These are phyloP conservation scores for Pungitius pungitius DNA, from an alignment of 2,113 vertebrate species.

Conservation along the genomic window DNA sequence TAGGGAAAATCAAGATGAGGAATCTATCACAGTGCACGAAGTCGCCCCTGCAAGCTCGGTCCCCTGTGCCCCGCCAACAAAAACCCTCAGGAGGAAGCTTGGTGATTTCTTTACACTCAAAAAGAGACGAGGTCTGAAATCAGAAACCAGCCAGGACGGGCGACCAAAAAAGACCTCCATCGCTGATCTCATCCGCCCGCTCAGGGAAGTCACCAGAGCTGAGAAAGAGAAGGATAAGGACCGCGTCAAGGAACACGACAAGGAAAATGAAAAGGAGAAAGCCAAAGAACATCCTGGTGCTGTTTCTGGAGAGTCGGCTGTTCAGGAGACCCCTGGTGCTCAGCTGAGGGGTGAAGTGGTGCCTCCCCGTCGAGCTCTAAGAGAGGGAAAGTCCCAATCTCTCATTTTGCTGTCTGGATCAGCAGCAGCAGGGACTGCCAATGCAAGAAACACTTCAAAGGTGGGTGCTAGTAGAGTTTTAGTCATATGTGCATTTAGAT, in stretches of 20 bases:
- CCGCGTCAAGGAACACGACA: conserved; percentile 69
- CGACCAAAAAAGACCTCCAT: conserved; percentile 87
- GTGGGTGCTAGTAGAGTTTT: conserved; percentile 64
- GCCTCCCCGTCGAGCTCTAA: conserved; percentile 81
- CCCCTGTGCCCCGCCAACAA: conserved; percentile 80
- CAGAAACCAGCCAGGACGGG: conserved; percentile 84
- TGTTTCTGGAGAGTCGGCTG: conserved; percentile 54
- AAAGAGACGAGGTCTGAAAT: conserved; percentile 84
- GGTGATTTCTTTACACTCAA: conserved; percentile 94
- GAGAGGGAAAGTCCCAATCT: conserved; percentile 92
- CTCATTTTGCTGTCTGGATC: conserved; percentile 90
- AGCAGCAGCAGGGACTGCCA: conserved; percentile 76
- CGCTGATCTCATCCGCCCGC: conserved; percentile 86
- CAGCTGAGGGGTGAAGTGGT: conserved; percentile 73
- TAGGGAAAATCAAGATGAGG: conserved; percentile 72
- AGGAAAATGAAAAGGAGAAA: conserved; percentile 76
- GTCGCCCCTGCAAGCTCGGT: conserved; percentile 69
- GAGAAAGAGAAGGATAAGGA: conserved; percentile 76
- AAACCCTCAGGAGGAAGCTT: conserved; percentile 91
- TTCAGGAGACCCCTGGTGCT: conserved; percentile 62
- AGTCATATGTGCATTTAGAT: background rate
- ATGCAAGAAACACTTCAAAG: conserved; percentile 81
- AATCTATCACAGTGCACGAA: conserved; percentile 67
- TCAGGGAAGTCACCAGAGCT: conserved; percentile 82
- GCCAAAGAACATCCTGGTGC: conserved; percentile 47